Evolutionary conservation across 2,888 invertebrate genomes (phyloP).

Genomic region (Lissocephala sabroskyi): DNA sequence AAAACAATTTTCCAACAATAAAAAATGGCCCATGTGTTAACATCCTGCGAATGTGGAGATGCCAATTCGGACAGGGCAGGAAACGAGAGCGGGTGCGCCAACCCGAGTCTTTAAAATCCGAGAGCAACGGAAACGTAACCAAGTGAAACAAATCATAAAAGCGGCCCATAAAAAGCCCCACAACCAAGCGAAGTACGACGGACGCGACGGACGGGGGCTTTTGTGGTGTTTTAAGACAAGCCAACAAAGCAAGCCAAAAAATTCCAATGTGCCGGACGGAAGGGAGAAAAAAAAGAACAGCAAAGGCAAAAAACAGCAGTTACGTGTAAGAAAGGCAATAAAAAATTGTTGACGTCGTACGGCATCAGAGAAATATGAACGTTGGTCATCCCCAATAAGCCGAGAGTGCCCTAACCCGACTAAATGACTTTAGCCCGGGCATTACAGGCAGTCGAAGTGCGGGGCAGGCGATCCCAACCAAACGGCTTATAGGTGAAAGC

Average conservation of each 20-base stretch:
- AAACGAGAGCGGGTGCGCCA: too few species aligned
- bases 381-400: too few species aligned
- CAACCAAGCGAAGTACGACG: background rate
- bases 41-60: too few species aligned
- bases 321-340: slow-evolving; percentile 47
- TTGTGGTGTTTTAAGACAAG: background rate
- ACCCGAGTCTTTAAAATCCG: slow-evolving; percentile 42
- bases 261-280: slow-evolving; percentile 29
- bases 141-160: slow-evolving; percentile 48
- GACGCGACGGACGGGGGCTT: slow-evolving; percentile 4
- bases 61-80: too few species aligned
- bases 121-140: slow-evolving; percentile 33
- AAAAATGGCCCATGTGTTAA: slow-evolving; percentile 42
- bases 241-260: slow-evolving; percentile 3
- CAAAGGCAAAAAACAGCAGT: slow-evolving; percentile 18
- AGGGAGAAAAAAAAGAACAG: slow-evolving; percentile 41
- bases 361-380: too few species aligned
- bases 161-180: slow-evolving; percentile 8
- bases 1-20: slow-evolving; percentile 60
- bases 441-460: too few species aligned
- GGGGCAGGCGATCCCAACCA: too few species aligned
- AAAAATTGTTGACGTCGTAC: slow-evolving; percentile 31
- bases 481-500: too few species aligned
- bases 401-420: too few species aligned
- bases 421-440: too few species aligned